Evolutionary conservation across 2,797 vertebrate species (phyloP).

Genomic region (Tauraco hartlaubi): DNA sequence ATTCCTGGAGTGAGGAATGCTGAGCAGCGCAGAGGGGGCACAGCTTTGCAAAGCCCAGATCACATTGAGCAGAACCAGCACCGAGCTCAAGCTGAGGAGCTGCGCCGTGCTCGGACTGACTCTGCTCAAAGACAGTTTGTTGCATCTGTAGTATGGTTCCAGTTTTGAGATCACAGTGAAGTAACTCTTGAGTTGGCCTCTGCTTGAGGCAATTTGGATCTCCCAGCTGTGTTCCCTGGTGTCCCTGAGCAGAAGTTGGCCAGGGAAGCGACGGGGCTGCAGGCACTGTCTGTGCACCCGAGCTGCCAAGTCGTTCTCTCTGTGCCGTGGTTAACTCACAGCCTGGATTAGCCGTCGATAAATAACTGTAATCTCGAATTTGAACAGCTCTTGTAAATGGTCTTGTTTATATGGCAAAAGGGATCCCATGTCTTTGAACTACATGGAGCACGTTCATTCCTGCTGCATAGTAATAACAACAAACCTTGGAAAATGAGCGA

Average conservation of each 20-base stretch:
- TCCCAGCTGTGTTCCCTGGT: fast-evolving
- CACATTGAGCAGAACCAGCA: too few relatives aligned
- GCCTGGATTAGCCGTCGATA: background rate
- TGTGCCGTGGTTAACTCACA: background rate
- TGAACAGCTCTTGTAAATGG: background rate
- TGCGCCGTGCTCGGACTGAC: background rate
- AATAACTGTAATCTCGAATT: background rate
- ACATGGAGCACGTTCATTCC: background rate
- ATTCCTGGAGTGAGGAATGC: background rate
- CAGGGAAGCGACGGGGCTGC: too few relatives aligned
- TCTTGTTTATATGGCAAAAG: background rate
- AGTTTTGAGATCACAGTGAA: background rate
- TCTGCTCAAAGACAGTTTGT: background rate
- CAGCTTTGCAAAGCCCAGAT: too few relatives aligned
- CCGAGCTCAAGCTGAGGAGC: too few relatives aligned
- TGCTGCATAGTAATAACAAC: background rate
- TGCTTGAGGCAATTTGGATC: background rate
- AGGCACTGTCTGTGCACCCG: too few relatives aligned
- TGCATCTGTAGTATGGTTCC: background rate
- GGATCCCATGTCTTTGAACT: background rate
- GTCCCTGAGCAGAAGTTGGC: background rate
- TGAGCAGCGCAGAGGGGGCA: background rate
- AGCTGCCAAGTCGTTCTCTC: background rate
- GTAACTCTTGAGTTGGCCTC: background rate
- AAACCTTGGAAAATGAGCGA: background rate